Evolutionary conservation across 2,797 vertebrate species (phyloP).

Genomic region (Clarias laeviceps): DNA sequence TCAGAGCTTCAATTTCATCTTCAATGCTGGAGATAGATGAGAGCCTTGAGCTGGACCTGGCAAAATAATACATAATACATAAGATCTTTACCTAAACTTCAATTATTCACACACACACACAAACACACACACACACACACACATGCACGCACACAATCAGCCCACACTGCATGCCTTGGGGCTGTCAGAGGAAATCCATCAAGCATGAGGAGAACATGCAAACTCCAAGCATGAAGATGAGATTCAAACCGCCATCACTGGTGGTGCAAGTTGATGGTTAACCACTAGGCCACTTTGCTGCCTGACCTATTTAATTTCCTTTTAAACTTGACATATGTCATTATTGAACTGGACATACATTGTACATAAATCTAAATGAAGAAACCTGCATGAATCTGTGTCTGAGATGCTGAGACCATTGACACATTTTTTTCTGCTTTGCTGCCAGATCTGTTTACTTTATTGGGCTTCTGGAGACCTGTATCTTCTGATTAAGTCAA

Average conservation of each 20-base stretch:
- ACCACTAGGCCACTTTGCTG: too few relatives aligned
- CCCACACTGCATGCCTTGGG: too few relatives aligned
- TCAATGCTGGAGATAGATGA: constrained; percentile 64
- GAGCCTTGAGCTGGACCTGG: constrained; percentile 64
- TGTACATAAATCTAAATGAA: too few relatives aligned
- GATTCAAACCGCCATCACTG: too few relatives aligned
- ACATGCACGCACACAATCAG: too few relatives aligned
- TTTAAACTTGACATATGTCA: background rate
- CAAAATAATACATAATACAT: background rate
- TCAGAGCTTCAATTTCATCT: constrained; percentile 71
- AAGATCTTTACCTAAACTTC: background rate
- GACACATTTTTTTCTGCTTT: background rate
- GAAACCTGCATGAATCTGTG: background rate
- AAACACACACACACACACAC: too few relatives aligned
- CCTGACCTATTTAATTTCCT: too few relatives aligned
- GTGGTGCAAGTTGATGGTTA: too few relatives aligned
- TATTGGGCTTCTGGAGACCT: background rate
- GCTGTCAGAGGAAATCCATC: too few relatives aligned
- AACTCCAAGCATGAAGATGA: too few relatives aligned
- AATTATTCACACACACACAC: background rate
- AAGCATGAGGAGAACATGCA: too few relatives aligned
- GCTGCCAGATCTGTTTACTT: background rate
- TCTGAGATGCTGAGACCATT: background rate
- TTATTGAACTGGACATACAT: background rate
- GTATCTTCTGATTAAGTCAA: background rate